phyloP scores from a whole-genome alignment of 2,797 vertebrate genomes.

The Acrossocheilus fasciatus region DNA sequence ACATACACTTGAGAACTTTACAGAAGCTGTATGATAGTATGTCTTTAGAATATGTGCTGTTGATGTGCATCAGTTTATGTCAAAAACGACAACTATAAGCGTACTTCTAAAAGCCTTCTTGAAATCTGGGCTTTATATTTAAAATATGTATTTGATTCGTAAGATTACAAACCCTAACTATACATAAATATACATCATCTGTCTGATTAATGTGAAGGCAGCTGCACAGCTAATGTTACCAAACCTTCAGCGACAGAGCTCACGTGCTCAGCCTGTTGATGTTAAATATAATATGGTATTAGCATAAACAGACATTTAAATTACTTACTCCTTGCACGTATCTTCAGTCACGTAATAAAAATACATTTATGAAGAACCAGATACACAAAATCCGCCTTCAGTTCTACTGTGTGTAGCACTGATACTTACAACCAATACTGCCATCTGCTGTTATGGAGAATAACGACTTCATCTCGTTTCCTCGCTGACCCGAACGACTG shows the following conservation, averaged over 20 bases:
- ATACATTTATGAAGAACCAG: conserved; percentile 27
- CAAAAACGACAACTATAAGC: neutral
- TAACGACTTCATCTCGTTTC: neutral
- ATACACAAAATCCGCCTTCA: neutral
- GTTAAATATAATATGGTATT: neutral
- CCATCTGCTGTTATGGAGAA: conserved; percentile 27
- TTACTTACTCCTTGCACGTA: conserved; percentile 26
- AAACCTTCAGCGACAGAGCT: neutral
- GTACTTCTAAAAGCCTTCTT: neutral
- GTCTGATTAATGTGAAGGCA: neutral
- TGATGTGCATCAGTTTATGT: neutral
- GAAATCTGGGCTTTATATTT: neutral
- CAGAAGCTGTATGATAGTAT: neutral
- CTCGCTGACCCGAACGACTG: neutral
- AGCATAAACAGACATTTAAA: neutral
- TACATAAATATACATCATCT: neutral
- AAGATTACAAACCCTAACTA: neutral
- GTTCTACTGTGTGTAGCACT: neutral
- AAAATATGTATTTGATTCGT: neutral
- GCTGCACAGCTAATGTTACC: neutral
- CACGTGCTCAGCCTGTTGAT: too few species aligned
- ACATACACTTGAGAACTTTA: neutral
- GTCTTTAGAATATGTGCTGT: neutral
- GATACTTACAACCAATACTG: neutral
- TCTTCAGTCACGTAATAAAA: neutral